Evolutionary conservation across 2,113 vertebrate species (phyloP).

Genomic region (Corythornis vintsioides): DNA sequence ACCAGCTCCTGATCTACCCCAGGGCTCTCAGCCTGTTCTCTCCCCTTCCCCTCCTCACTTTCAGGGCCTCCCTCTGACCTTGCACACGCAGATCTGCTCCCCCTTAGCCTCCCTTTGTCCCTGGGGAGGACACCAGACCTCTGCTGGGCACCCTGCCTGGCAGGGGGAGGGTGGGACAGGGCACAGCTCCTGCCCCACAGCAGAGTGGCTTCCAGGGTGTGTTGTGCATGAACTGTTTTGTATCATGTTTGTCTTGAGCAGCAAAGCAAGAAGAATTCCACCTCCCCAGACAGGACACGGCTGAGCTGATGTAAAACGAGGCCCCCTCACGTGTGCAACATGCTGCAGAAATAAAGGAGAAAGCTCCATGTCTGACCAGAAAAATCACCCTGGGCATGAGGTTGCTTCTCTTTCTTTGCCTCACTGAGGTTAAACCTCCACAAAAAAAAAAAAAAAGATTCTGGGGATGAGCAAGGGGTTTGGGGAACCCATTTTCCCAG

Average conservation of each 20-base stretch:
- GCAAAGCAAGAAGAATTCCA: constrained; percentile 40
- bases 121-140: fast-evolving
- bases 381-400: neutral
- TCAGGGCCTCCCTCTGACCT: neutral
- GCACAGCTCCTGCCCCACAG: neutral
- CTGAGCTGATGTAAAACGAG: constrained; percentile 33
- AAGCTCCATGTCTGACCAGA: constrained; percentile 47
- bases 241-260: constrained; percentile 15
- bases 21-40: neutral
- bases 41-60: neutral
- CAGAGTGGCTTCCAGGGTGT: neutral
- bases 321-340: constrained; percentile 23
- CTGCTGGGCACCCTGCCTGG: fast-evolving
- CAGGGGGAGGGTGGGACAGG: fast-evolving
- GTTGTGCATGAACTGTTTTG: neutral
- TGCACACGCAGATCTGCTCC: neutral
- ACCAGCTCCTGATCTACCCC: neutral
- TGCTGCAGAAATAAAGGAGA: constrained; percentile 68
- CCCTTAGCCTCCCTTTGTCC: neutral
- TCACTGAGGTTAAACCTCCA: neutral
- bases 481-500: fast-evolving
- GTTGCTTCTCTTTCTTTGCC: neutral
- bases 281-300: constrained; percentile 13
- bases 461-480: fast-evolving
- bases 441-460: neutral